phyloP scores from a whole-genome alignment of 2,797 vertebrate species.

The Tenualosa ilisha region DNA sequence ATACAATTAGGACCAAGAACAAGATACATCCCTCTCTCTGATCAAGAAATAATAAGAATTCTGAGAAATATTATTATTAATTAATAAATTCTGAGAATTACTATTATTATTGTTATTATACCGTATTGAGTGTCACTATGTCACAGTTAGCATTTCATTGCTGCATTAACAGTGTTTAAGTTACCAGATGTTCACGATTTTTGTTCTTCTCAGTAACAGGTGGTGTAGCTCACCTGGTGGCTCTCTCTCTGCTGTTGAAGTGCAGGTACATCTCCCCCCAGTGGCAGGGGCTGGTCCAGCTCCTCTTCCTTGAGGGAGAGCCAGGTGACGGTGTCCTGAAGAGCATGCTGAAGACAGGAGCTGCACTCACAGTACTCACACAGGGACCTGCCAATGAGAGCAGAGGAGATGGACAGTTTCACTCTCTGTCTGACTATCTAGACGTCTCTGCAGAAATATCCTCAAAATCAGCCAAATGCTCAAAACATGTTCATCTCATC shows the following conservation, averaged over 20 bases:
- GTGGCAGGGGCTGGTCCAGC: constrained; percentile 16
- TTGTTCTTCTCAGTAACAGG: not conserved
- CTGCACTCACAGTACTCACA: constrained; percentile 13
- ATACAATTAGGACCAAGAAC: no score
- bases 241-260: constrained; percentile 22
- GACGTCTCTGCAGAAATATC: no score
- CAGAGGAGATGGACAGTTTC: not conserved
- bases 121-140: no score
- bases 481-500: not conserved
- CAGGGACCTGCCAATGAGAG: not conserved
- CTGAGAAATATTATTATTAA: no score
- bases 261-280: constrained; percentile 18
- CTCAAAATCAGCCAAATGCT: no score
- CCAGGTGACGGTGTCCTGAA: constrained; percentile 23
- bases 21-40: no score
- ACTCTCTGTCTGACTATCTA: no score
- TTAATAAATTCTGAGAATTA: no score
- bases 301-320: constrained; percentile 24
- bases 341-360: constrained; percentile 1
- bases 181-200: no score
- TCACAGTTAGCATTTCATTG: no score
- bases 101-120: no score
- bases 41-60: no score
- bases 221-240: not conserved
- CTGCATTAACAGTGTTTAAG: not conserved